Percentiles rank a stretch among this genome's conserved stretches.
Evolutionary conservation across 2,888 invertebrate species (phyloP).

Genomic region (Dione vanillae): DNA sequence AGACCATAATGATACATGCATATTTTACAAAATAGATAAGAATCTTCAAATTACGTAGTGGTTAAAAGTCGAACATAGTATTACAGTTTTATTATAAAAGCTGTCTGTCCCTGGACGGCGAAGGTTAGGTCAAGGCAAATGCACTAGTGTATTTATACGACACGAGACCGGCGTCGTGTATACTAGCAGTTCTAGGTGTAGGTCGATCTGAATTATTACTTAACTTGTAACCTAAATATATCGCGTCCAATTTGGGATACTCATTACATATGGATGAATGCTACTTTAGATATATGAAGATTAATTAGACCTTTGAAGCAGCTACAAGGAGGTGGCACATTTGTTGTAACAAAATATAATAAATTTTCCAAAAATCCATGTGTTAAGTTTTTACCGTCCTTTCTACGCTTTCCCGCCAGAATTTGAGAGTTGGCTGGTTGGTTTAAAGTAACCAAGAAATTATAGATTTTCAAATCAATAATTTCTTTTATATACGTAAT

Average conservation of each 20-base stretch:
- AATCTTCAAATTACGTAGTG: background rate
- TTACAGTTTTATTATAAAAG: conserved; percentile 46
- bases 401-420: too few relatives aligned
- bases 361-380: too few relatives aligned
- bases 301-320: background rate
- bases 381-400: too few relatives aligned
- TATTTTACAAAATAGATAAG: background rate
- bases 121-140: conserved; percentile 75
- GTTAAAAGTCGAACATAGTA: conserved; percentile 28
- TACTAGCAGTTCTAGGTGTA: conserved; percentile 38
- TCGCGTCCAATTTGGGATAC: conserved; percentile 13
- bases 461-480: too few relatives aligned
- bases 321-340: background rate
- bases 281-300: background rate
- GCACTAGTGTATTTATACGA: conserved; percentile 56
- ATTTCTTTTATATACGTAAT: too few relatives aligned
- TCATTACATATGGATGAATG: conserved; percentile 13
- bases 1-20: background rate
- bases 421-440: too few relatives aligned
- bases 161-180: conserved; percentile 47
- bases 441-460: too few relatives aligned
- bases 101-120: conserved; percentile 48
- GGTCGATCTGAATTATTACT: conserved; percentile 29
- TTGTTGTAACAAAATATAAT: too few relatives aligned
- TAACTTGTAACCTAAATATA: conserved; percentile 22